phyloP scores from a whole-genome alignment of 2,113 vertebrate species.

The Pavo muticus region DNA sequence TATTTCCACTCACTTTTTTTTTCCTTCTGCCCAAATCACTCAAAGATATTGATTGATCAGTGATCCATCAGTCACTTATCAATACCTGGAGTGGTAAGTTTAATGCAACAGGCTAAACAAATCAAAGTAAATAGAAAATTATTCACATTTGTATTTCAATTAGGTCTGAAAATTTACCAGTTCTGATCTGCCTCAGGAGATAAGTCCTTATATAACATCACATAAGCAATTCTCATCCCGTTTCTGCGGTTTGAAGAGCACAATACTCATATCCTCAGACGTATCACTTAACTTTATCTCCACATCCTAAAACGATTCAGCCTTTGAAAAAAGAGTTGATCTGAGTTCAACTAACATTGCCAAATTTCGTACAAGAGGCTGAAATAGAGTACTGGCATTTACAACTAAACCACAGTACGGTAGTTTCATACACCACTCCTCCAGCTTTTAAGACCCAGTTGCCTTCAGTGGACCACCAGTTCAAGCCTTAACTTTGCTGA shows the following conservation, averaged over 20 bases:
- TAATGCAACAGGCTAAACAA: not conserved
- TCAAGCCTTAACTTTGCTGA: conserved; percentile 63
- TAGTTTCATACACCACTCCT: not conserved
- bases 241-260: conserved; percentile 43
- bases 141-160: not conserved
- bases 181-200: not conserved
- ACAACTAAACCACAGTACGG: conserved; percentile 51
- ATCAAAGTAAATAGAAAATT: not conserved
- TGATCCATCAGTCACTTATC: not conserved
- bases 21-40: not conserved
- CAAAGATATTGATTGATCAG: not conserved
- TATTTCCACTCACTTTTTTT: not conserved
- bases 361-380: conserved; percentile 21
- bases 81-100: not conserved
- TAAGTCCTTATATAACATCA: not conserved
- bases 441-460: not conserved
- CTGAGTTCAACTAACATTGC: conserved; percentile 31
- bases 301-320: conserved; percentile 57
- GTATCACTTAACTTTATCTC: conserved; percentile 51
- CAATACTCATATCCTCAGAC: conserved; percentile 58
- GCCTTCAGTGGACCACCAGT: conserved; percentile 57
- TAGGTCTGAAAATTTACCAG: not conserved
- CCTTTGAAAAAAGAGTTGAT: conserved; percentile 24
- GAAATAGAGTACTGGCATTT: conserved; percentile 39
- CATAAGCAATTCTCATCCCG: not conserved